Percentiles rank a stretch among this genome's conserved stretches.
Evolutionary conservation across 92 coral and sea anemone species (phyloP).

Genomic region (Ricordea florida): DNA sequence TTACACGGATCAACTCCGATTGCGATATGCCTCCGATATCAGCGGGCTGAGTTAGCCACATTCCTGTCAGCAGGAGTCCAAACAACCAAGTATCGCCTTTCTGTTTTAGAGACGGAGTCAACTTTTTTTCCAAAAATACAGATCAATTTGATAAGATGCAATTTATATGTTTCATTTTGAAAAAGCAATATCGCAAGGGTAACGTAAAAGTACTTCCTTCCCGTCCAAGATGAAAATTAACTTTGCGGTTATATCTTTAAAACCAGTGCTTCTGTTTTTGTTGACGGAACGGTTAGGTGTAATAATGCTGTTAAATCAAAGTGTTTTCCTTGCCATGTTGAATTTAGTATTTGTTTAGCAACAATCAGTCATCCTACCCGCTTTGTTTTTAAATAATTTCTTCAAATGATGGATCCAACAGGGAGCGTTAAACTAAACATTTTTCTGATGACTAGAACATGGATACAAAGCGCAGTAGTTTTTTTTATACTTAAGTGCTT

Average conservation of each 20-base stretch:
- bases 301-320: not conserved
- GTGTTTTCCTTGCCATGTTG: too few species aligned
- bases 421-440: too few species aligned
- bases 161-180: not conserved
- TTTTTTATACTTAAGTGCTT: not conserved
- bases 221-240: too few species aligned
- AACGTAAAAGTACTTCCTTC: not conserved
- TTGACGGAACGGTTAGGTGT: not conserved
- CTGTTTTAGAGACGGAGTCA: too few species aligned
- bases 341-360: conserved; percentile 2
- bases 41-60: too few species aligned
- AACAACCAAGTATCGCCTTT: not conserved
- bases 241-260: too few species aligned
- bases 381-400: not conserved
- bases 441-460: too few species aligned
- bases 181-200: not conserved
- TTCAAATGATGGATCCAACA: not conserved
- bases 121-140: too few species aligned
- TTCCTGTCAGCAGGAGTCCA: conserved; percentile 1
- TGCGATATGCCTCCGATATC: too few species aligned
- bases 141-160: conserved; percentile 1
- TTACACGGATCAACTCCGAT: too few species aligned
- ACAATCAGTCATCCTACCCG: not conserved
- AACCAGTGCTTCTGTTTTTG: too few species aligned
- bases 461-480: too few species aligned